phyloP scores from a whole-genome alignment of 2,113 vertebrate genomes.

The Euleptes europaea region DNA sequence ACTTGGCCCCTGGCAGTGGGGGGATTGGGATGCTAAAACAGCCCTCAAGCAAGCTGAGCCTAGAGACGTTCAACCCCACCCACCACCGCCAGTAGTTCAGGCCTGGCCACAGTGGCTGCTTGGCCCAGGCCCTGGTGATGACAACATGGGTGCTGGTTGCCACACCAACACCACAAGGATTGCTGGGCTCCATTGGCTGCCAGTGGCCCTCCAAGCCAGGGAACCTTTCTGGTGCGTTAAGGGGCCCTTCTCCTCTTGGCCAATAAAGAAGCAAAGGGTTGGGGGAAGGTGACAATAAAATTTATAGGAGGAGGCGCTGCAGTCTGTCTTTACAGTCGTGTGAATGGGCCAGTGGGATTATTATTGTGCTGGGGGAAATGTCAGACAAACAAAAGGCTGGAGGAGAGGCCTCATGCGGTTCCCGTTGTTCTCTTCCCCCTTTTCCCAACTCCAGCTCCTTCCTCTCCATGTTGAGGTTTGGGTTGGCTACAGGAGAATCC shows the following conservation, averaged over 20 bases:
- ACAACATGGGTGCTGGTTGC: no score
- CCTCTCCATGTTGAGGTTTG: slow-evolving; percentile 53
- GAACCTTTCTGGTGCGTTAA: no score
- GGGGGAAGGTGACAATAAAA: not conserved
- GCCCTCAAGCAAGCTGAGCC: no score
- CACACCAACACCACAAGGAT: no score
- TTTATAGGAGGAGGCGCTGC: not conserved
- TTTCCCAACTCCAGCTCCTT: slow-evolving; percentile 40
- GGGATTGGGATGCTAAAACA: no score
- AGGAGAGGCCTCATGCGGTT: not conserved
- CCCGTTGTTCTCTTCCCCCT: slow-evolving; percentile 36
- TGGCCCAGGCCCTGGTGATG: no score
- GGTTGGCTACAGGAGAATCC: slow-evolving; percentile 48
- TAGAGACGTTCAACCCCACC: no score
- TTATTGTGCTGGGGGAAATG: not conserved
- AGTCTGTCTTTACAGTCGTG: no score
- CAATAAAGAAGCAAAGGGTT: not conserved
- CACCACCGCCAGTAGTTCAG: not conserved
- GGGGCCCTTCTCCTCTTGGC: not conserved
- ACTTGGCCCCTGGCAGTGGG: no score
- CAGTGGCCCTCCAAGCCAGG: no score
- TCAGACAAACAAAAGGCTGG: no score
- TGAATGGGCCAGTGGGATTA: slow-evolving; percentile 29
- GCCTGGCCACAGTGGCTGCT: not conserved
- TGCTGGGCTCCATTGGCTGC: no score